Base-by-base conservation (phyloP, 2,113 vertebrate genomes). In the Pituophis catenifer region DNA sequence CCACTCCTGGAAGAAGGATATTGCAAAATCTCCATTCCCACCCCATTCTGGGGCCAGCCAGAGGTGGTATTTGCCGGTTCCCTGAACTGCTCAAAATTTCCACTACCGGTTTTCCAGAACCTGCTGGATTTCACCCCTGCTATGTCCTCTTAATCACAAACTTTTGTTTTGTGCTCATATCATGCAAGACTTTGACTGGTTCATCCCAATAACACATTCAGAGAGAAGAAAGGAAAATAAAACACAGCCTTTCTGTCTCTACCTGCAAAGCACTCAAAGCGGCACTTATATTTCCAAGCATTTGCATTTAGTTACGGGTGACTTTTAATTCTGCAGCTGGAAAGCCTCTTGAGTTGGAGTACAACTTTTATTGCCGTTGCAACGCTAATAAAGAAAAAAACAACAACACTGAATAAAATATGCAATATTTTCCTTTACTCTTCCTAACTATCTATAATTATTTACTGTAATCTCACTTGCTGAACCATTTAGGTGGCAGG, bases 321-420 rank as follows among this genome's bases (percentile, higher is more conserved):
- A 17, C 93, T 29, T 88, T 91, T 26, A 91, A 70, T 91, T 91
- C 92, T 89, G 75, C 4, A 92, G 57, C 94, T 2, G 29, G 94
- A 94, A 29, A 70, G 48, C 15, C 26, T 93, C 48, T 90, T 93
- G 55, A 91, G 17, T 75, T 94, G 48, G 9, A 33, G 65, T 50
- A 92, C 29, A 91, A 88, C 9, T 95, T 95, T 58, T 91, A 58
- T 0, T 9, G 55, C 55, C 85, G 0, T 87, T 58, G 10, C 24
- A 33, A 1, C 11, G 5, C 44, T 10, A 86, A 11, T 23, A n/a
- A 17, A 26, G 9, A 81, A 7, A 23, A 59, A 24, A 53, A 9
- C 50, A 50, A 50, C 38, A 50, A 50, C 48, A 5, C 70, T 1
- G 17, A 81, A 81, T 81, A 44, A 81, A 81, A 81, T 81, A 21